phyloP scores from a whole-genome alignment of 2,888 invertebrate genomes.

The Tipula unca region DNA sequence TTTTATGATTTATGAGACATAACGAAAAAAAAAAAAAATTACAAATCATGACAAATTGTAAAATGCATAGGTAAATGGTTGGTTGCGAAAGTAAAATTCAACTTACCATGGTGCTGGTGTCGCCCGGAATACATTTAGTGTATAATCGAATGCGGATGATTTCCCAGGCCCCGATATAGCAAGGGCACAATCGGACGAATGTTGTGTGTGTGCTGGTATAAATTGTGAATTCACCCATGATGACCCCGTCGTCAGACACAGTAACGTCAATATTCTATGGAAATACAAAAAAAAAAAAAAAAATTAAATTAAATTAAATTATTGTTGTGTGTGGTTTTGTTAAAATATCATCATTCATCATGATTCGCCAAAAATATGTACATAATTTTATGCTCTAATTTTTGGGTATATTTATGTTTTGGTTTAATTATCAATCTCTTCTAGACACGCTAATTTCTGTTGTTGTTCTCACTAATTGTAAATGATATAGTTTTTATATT shows the following conservation, averaged over 20 bases:
- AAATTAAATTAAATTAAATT: neutral
- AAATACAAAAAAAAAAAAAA: neutral
- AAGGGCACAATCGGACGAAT: conserved; percentile 64
- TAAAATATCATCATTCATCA: too few relatives aligned
- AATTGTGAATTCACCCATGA: conserved; percentile 32
- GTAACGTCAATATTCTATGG: conserved; percentile 15
- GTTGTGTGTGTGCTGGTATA: conserved; percentile 34
- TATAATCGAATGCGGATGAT: conserved; percentile 75
- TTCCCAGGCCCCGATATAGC: conserved; percentile 68
- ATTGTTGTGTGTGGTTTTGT: too few relatives aligned
- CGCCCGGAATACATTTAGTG: conserved; percentile 72
- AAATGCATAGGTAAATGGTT: neutral
- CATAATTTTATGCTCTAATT: neutral
- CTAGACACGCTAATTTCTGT: neutral
- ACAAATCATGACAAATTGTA: neutral
- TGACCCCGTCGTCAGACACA: neutral
- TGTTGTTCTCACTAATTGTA: neutral
- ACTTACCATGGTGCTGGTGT: conserved; percentile 51
- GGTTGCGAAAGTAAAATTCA: neutral
- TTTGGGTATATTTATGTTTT: neutral
- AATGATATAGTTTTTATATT: neutral
- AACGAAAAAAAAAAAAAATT: neutral
- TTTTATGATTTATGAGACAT: neutral
- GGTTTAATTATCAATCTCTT: neutral
- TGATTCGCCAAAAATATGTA: neutral